phyloP scores from a whole-genome alignment of 2,797 vertebrate genomes.

The Hephaestus fuliginosus region DNA sequence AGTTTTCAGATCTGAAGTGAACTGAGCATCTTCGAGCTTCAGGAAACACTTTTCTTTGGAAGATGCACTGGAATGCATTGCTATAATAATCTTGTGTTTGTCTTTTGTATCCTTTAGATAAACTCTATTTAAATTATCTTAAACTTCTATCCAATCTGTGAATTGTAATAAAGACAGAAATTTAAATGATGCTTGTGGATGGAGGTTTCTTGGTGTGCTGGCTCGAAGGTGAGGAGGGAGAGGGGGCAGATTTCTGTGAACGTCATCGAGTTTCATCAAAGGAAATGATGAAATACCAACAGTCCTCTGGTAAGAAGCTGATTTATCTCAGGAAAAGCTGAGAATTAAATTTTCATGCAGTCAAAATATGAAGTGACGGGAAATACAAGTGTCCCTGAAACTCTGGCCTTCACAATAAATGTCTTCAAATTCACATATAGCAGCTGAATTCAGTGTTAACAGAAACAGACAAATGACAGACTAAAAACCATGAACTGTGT shows the following conservation, averaged over 20 bases:
- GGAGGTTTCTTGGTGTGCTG: neutral
- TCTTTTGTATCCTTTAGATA: slow-evolving; percentile 94
- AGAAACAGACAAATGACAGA: no score
- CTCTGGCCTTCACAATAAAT: slow-evolving; percentile 5
- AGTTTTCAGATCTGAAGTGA: slow-evolving; percentile 11
- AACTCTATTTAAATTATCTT: slow-evolving; percentile 81
- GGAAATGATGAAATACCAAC: slow-evolving; percentile 9
- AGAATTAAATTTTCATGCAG: neutral
- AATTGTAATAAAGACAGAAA: slow-evolving; percentile 75
- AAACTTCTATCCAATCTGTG: slow-evolving; percentile 77
- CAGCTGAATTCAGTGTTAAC: neutral
- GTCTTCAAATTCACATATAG: neutral
- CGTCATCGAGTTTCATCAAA: slow-evolving; percentile 31
- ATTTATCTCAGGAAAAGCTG: neutral
- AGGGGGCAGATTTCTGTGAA: slow-evolving; percentile 19
- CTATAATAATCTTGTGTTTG: slow-evolving; percentile 91
- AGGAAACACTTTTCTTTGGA: slow-evolving; percentile 53
- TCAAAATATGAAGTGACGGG: neutral
- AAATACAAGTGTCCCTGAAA: neutral
- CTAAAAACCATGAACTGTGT: no score
- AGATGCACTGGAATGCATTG: slow-evolving; percentile 94
- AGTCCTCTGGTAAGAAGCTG: neutral
- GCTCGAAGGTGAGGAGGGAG: no score
- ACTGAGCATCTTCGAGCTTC: slow-evolving; percentile 24
- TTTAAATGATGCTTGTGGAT: slow-evolving; percentile 29